A percentile compares a stretch with the other conserved stretches of the same genome.
Evolutionary conservation across 2,797 vertebrate genomes (phyloP).

Genomic region (Synanceia verrucosa): DNA sequence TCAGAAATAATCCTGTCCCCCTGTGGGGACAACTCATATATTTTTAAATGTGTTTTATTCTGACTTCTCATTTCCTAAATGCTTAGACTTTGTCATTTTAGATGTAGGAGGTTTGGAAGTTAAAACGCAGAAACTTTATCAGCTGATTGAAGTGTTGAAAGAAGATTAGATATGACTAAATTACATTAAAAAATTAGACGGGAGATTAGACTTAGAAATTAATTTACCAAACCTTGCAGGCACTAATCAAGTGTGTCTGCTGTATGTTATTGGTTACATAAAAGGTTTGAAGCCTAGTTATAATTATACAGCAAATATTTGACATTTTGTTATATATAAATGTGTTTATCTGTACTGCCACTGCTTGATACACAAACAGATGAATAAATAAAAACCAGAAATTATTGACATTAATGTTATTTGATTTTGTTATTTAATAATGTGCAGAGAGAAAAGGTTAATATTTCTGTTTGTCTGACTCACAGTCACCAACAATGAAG

Average conservation of each 20-base stretch:
- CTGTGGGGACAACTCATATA: slow-evolving; percentile 31
- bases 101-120: slow-evolving; percentile 13
- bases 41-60: slow-evolving; percentile 31
- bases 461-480: no score
- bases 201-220: no score
- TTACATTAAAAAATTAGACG: no score
- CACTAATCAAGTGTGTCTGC: background rate
- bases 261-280: background rate
- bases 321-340: background rate
- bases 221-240: slow-evolving; percentile 1
- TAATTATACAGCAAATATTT: background rate
- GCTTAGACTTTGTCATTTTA: slow-evolving; percentile 39
- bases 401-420: background rate
- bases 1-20: slow-evolving; percentile 54
- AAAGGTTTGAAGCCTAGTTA: background rate
- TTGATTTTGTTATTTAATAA: background rate
- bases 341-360: background rate
- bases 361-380: background rate
- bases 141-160: slow-evolving; percentile 26
- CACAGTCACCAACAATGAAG: background rate
- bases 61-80: slow-evolving; percentile 19
- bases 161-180: slow-evolving; percentile 41
- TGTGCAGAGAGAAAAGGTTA: background rate
- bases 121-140: slow-evolving; percentile 26
- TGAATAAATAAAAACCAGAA: background rate